phyloP scores from a whole-genome alignment of 1,140 invertebrate genomes.

The Pararge aegeria region DNA sequence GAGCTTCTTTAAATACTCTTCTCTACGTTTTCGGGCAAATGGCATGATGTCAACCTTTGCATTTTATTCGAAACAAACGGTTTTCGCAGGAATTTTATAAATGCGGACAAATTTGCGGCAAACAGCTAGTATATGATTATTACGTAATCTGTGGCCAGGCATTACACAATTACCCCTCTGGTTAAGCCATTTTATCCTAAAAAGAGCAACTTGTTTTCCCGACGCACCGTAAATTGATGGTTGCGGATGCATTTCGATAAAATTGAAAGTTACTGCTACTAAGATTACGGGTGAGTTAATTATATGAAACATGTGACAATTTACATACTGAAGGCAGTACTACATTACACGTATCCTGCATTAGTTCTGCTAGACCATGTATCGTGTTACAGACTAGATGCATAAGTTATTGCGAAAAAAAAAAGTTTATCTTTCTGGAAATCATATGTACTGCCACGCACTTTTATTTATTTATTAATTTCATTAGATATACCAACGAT shows the following conservation, averaged over 20 bases:
- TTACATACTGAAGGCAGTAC: constrained; percentile 7
- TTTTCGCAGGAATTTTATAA: too few relatives aligned
- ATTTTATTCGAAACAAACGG: too few relatives aligned
- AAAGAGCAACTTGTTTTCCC: not conserved
- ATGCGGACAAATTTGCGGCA: too few relatives aligned
- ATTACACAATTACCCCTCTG: not conserved
- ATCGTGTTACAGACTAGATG: not conserved
- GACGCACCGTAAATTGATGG: not conserved
- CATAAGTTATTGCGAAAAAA: not conserved
- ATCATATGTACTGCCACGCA: too few relatives aligned
- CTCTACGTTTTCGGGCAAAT: too few relatives aligned
- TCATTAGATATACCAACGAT: too few relatives aligned
- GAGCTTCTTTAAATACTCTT: too few relatives aligned
- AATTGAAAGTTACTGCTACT: not conserved
- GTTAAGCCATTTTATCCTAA: not conserved
- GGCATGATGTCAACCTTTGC: too few relatives aligned
- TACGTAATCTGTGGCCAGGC: not conserved
- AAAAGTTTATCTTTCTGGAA: too few relatives aligned
- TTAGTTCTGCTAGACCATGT: not conserved
- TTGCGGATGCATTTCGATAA: not conserved
- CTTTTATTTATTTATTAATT: too few relatives aligned
- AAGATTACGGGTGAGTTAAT: constrained; percentile 1
- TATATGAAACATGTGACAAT: constrained; percentile 11
- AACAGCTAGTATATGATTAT: too few relatives aligned
- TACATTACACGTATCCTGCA: constrained; percentile 1